A percentile compares a stretch with the other conserved stretches of the same genome.
phyloP scores from a whole-genome alignment of 2,888 invertebrate species.

The Sycophila texana region DNA sequence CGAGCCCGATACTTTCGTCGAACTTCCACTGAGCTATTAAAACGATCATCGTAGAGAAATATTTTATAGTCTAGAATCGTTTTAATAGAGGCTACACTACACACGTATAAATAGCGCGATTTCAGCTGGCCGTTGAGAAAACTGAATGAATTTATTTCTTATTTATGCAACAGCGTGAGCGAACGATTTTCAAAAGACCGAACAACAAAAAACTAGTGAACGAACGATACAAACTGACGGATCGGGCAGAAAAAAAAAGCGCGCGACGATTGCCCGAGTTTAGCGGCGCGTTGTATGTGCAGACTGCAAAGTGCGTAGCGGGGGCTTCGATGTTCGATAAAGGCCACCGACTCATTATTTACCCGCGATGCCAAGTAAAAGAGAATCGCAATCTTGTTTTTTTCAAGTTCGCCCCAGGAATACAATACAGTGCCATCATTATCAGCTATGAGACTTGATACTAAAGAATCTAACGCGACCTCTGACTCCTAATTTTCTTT shows the following conservation, averaged over 20 bases:
- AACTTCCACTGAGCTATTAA: too few species aligned
- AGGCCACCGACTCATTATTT: constrained; percentile 56
- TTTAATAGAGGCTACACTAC: too few species aligned
- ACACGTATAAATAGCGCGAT: too few species aligned
- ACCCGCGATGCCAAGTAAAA: constrained; percentile 27
- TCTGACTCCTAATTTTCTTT: constrained; percentile 26
- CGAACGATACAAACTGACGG: not conserved
- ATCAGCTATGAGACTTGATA: constrained; percentile 13
- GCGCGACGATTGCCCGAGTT: not conserved
- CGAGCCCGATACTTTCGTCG: too few species aligned
- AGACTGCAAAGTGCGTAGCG: constrained; percentile 50
- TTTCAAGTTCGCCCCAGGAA: constrained; percentile 43
- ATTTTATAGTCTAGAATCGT: too few species aligned
- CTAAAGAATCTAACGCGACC: constrained; percentile 41
- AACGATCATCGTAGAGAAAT: too few species aligned
- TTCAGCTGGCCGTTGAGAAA: not conserved
- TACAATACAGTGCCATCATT: constrained; percentile 23
- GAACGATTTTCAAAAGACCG: not conserved
- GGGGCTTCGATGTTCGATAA: constrained; percentile 54
- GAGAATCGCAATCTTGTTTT: constrained; percentile 39
- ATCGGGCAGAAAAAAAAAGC: not conserved
- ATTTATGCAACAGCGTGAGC: constrained; percentile 6
- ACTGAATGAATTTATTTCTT: constrained; percentile 5
- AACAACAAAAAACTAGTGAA: too few species aligned
- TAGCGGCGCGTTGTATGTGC: constrained; percentile 6